A percentile compares a stretch with the other conserved stretches of the same genome.
These are phyloP conservation scores for Plagodis dolabraria DNA, from an alignment of 2,888 invertebrate species.

Conservation along the genomic window DNA sequence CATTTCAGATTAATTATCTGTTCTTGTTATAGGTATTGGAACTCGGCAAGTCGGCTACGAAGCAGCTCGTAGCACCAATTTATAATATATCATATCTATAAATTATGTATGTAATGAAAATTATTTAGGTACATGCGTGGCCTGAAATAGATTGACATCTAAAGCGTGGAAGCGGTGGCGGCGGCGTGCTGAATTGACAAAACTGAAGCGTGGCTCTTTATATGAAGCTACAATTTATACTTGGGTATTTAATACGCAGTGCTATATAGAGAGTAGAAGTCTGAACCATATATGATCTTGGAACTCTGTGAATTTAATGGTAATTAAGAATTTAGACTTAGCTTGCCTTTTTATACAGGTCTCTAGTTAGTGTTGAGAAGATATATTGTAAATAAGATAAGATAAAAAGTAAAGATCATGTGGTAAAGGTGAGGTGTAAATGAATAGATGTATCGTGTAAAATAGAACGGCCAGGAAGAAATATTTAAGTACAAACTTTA, in stretches of 20 bases:
- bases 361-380: not conserved
- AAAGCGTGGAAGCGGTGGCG: slow-evolving; percentile 67
- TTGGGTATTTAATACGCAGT: too few species aligned
- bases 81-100: too few species aligned
- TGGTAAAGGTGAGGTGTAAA: not conserved
- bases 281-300: slow-evolving; percentile 28
- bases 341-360: not conserved
- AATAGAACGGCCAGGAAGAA: not conserved
- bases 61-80: too few species aligned
- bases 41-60: too few species aligned
- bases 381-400: too few species aligned
- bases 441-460: too few species aligned
- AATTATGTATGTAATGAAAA: too few species aligned
- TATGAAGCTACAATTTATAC: not conserved
- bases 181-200: slow-evolving; percentile 56
- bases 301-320: not conserved
- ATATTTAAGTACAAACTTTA: slow-evolving; percentile 8
- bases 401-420: slow-evolving; percentile 10
- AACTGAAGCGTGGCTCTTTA: slow-evolving; percentile 54
- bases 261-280: not conserved
- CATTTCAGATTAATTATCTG: too few species aligned
- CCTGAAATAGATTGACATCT: slow-evolving; percentile 53
- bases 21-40: too few species aligned
- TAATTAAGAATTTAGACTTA: too few species aligned
- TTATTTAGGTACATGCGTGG: slow-evolving; percentile 56